Evolutionary conservation across 2,888 invertebrate genomes (phyloP), one percentile per base, ranked within the genome.

Genomic region (Reticulitermes lucifugus): DNA sequence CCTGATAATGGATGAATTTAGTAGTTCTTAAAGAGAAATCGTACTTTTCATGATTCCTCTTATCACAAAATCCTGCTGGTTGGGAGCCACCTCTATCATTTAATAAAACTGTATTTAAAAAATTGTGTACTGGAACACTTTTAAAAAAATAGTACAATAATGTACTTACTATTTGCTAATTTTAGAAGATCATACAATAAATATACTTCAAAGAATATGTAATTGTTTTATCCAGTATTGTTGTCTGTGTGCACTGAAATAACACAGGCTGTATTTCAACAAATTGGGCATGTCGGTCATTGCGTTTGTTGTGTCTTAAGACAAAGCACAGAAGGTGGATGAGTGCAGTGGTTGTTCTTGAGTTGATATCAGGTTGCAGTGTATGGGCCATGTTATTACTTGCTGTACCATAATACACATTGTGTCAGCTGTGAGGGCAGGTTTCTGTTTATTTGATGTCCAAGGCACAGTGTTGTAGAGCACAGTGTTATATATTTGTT

Each of bases 211-310:
- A 51, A 21, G 14, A 22, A 77, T 5, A 41, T 77, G 46, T 35
- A 35, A 35, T n/a, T 46, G 46, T 77, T 73, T 77, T 46, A 77
- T 46, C 41, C 77, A n/a, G 9, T 46, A 9, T 77, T 77, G 41
- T 46, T 77, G 46, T 77, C 41, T 77, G 22, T 46, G 41, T 73
- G 73, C 73, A 73, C 77, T 4, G 46, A 77, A n/a, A 46, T 46
- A 73, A 29, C 73, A 29, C n/a, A 46, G 77, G 51, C 3, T 77
- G 77, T 77, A 77, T 77, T 77, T 77, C 77, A 65, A n/a, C 65
- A 65, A 10, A 65, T 65, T 65, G 65, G 65, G 14, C 65, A 65
- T 25, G 25, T 65, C n/a, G 1, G 25, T 25, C 14, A n/a, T 65
- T 65, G 65, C 65, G n/a, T 65, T 65, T 60, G n/a, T 60, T 60